Conservation (phyloP, 2,113 vertebrate species). For the Chloroceryle aenea region DNA sequence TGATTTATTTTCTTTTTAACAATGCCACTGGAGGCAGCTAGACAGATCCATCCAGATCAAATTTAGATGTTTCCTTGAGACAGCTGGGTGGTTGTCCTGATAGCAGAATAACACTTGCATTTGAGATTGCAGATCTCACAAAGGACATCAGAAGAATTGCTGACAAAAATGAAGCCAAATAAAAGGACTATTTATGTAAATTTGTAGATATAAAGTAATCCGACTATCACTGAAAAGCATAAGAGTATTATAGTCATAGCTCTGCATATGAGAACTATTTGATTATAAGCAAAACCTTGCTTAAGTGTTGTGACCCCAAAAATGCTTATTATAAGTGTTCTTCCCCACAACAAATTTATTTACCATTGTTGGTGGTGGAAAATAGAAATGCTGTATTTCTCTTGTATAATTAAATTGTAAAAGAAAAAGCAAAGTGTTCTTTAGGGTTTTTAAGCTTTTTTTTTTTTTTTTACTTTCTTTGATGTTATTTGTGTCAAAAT, state of each 20-base stretch:
- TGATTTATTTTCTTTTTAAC: neutral
- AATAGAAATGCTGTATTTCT: neutral
- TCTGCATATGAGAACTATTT: neutral
- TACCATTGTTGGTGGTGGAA: rapidly evolving
- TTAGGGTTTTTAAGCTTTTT: neutral
- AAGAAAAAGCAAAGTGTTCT: neutral
- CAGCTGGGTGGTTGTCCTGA: neutral
- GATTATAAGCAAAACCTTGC: neutral
- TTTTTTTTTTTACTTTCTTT: neutral
- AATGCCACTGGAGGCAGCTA: neutral
- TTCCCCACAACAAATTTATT: neutral
- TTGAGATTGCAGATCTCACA: neutral
- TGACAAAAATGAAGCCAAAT: neutral
- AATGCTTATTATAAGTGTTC: neutral
- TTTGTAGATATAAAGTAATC: neutral
- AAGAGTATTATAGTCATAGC: neutral
- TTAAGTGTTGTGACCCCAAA: neutral
- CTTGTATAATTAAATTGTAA: neutral
- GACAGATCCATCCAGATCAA: neutral
- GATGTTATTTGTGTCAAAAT: neutral
- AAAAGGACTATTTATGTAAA: neutral
- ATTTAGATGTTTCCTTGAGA: neutral
- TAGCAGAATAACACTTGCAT: neutral
- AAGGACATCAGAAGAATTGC: neutral
- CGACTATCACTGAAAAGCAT: neutral